A percentile compares a stretch with the other conserved stretches of the same genome.
These are phyloP conservation scores for Tenthredo mesomela DNA, from an alignment of 2,888 invertebrate genomes.

Conservation along the genomic window DNA sequence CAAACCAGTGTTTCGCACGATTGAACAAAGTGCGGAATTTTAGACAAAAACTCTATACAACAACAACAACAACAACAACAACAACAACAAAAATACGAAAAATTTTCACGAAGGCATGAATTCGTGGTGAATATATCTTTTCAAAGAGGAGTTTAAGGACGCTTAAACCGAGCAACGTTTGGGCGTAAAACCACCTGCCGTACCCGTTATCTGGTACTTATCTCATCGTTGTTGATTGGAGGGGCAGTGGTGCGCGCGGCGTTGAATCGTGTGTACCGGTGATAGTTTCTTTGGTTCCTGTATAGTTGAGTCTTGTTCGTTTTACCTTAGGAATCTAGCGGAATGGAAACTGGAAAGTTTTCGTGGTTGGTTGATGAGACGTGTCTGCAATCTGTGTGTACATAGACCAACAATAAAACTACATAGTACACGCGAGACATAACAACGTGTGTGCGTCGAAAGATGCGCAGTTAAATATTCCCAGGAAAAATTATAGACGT, in stretches of 20 bases:
- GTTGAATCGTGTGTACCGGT: background rate
- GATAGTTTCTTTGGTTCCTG: slow-evolving; percentile 30
- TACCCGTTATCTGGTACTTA: slow-evolving; percentile 43
- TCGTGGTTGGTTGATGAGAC: slow-evolving; percentile 1
- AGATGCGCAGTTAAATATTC: background rate
- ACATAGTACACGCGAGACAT: background rate
- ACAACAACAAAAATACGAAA: background rate
- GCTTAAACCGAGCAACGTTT: slow-evolving; percentile 11
- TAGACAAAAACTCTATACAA: background rate
- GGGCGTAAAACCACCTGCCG: slow-evolving; percentile 19
- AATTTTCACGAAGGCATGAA: background rate
- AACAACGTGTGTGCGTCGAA: background rate
- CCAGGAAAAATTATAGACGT: slow-evolving; percentile 4
- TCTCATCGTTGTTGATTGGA: slow-evolving; percentile 33
- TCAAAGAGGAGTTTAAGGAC: background rate
- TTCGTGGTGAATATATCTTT: too few species aligned
- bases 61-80: background rate
- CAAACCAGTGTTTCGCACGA: background rate
- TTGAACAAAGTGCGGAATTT: background rate
- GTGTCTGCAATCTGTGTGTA: background rate
- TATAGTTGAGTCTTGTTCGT: background rate
- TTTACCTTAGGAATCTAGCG: background rate
- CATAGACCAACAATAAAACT: background rate
- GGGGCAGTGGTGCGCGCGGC: slow-evolving; percentile 13
- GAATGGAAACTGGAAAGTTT: slow-evolving; percentile 32